Base-by-base conservation (phyloP, 2,888 invertebrate species). In the Dinocampus coccinellae region DNA sequence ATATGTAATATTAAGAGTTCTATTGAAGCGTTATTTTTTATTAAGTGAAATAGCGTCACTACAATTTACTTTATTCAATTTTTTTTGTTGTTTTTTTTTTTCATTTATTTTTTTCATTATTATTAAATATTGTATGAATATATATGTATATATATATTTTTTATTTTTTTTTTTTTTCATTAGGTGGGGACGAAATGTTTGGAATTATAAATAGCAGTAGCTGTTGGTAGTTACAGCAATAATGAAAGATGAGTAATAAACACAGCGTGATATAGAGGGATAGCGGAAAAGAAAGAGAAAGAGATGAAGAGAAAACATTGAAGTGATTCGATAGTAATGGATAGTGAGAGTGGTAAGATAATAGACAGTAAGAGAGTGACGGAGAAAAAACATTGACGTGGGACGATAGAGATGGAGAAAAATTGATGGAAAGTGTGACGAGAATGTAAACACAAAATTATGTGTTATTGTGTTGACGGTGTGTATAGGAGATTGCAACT, bases 21-120 rank as follows among this genome's bases (percentile, higher is more conserved):
- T 73, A 76, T 72, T 68, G 70, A 73, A 76, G 69, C 73, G 63
- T 36, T 70, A 74, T 74, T 73, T 74, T 74, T 69, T 70, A 73
- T 60, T 42, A 68, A 55, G 64, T 52, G 72, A 72, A 55, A 76
- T 70, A 65, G 67, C 62, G 66, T 72, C 63, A 68, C 70, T 66
- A 72, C 57, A 34, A 62, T 58, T 73, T 47, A 9, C 16, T 47
- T 47, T 16, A 47, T 47, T 7, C 1, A 72, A 26, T 6, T 29
- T 55, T 39, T 53, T 55, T 39, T 62, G 39, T 33, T 70, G 26
- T 61, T 64, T 52, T 42, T 62, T 47, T 24, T 20, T 53, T 53
- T 47, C 60, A 33, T 60, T 33, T 58, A 29, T 26, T 60, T 36
- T 36, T 36, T 36, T 36, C 10, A 4, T 13, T 39, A 3, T 11